Conservation (phyloP, 2,888 invertebrate genomes). For the Amphiduros pacificus region DNA sequence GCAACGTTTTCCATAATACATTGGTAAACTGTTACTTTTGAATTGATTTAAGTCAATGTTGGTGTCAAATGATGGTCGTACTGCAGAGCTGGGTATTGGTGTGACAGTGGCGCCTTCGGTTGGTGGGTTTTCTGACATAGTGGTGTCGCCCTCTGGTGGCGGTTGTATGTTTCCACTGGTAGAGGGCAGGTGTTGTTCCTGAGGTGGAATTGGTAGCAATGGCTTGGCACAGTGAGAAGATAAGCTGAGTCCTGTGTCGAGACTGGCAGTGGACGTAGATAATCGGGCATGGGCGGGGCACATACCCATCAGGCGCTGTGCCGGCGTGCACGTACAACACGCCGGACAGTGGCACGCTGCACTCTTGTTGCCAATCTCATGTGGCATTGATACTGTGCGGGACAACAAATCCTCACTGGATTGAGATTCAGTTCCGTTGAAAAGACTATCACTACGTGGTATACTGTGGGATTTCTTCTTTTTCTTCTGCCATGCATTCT, state of each 20-base stretch:
- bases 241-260: constrained; percentile 21
- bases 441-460: constrained; percentile 5
- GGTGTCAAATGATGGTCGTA: constrained; percentile 6
- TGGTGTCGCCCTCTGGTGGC: background rate
- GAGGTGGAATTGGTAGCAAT: background rate
- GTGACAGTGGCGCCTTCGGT: background rate
- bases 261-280: constrained; percentile 20
- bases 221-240: background rate
- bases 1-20: constrained; percentile 12
- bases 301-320: constrained; percentile 17
- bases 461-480: constrained; percentile 5
- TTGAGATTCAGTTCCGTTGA: constrained; percentile 3
- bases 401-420: background rate
- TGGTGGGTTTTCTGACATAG: background rate
- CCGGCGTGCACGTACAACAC: constrained; percentile 26
- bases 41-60: constrained; percentile 10
- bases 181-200: background rate
- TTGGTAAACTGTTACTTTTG: constrained; percentile 20
- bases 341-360: constrained; percentile 26
- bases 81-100: background rate
- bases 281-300: constrained; percentile 15
- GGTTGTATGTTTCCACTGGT: background rate
- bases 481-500: constrained; percentile 22
- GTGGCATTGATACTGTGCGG: constrained; percentile 12
- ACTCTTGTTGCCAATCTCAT: constrained; percentile 11